Conservation (phyloP, 2,888 invertebrate species). For the Chaitophorus viminalis region DNA sequence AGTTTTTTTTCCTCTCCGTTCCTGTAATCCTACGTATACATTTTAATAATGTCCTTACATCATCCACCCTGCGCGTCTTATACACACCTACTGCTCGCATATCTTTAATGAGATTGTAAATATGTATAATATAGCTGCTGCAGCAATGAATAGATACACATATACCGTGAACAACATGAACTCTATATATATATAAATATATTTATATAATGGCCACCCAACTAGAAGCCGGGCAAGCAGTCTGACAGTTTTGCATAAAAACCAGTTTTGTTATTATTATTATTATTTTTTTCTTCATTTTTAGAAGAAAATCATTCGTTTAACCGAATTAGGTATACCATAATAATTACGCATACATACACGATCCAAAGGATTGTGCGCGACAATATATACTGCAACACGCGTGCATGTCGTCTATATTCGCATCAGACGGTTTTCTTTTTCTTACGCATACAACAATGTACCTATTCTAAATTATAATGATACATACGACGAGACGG, state of each 20-base stretch:
- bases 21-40: not conserved
- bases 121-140: not conserved
- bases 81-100: not conserved
- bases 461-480: no score
- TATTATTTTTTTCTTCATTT: constrained; percentile 29
- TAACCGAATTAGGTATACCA: constrained; percentile 24
- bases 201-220: constrained; percentile 33
- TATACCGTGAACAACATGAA: not conserved
- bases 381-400: no score
- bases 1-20: not conserved
- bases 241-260: constrained; percentile 43
- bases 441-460: no score
- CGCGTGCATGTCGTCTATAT: no score
- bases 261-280: constrained; percentile 30
- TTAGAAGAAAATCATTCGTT: constrained; percentile 31
- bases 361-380: no score
- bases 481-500: no score
- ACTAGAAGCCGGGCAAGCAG: constrained; percentile 4
- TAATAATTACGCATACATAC: not conserved
- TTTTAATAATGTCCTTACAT: constrained; percentile 13
- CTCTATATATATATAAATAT: not conserved
- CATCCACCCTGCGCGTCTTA: not conserved
- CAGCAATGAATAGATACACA: not conserved
- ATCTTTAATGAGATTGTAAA: constrained; percentile 30
- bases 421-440: no score